Conservation (phyloP, 2,888 invertebrate genomes). For the Pteria penguin region DNA sequence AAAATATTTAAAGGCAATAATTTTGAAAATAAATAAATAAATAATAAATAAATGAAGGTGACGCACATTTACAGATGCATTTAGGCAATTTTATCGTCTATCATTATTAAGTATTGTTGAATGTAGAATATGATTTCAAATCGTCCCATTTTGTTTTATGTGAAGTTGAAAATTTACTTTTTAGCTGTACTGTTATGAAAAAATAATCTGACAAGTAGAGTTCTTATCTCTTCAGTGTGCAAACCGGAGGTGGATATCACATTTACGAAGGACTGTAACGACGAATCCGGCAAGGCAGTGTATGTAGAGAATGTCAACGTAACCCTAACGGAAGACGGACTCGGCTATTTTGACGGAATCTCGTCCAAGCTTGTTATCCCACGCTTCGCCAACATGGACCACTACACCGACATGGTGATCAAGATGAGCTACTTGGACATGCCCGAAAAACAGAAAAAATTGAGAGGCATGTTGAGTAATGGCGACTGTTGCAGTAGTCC, state of each 20-base stretch:
- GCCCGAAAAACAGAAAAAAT: conserved; percentile 3
- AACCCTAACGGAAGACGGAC: conserved; percentile 43
- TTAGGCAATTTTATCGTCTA: no score
- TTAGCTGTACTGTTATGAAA: background rate
- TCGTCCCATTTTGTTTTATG: no score
- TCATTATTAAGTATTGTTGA: no score
- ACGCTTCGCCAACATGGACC: conserved; percentile 33
- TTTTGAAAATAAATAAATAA: no score
- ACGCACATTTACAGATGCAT: no score
- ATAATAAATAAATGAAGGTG: no score
- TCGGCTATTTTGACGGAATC: conserved; percentile 60
- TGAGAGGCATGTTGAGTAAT: conserved; percentile 31
- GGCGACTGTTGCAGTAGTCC: conserved; percentile 35
- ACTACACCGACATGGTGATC: conserved; percentile 29
- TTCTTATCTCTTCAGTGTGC: conserved; percentile 42
- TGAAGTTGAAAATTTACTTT: background rate
- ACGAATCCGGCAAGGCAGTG: conserved; percentile 44
- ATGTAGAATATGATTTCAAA: no score
- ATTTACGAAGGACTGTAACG: conserved; percentile 43
- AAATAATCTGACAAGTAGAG: background rate
- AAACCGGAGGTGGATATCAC: conserved; percentile 51
- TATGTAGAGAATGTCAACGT: conserved; percentile 53
- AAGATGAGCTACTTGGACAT: conserved; percentile 31
- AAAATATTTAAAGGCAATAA: no score
- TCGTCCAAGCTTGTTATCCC: conserved; percentile 36